These are phyloP conservation scores for Chromoteleia sp. DNA, from an alignment of 2,888 invertebrate species.

Conservation along the genomic window DNA sequence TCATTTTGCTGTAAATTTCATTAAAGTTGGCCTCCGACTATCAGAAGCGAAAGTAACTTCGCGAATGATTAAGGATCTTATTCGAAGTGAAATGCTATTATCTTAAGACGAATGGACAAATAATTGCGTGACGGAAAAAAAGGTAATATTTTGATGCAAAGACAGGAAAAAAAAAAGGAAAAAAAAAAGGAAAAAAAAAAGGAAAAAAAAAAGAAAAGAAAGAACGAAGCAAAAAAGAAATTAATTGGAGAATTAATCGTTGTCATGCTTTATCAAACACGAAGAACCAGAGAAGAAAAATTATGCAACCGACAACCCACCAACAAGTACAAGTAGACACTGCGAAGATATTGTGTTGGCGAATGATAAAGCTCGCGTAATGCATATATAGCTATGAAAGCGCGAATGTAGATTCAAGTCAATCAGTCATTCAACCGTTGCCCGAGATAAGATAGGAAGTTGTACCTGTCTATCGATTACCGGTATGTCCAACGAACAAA, in stretches of 20 bases:
- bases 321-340: slow-evolving; percentile 11
- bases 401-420: slow-evolving; percentile 65
- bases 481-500: too few species aligned
- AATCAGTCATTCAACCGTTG: slow-evolving; percentile 69
- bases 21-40: slow-evolving; percentile 30
- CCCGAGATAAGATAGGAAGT: slow-evolving; percentile 56
- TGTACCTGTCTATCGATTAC: slow-evolving; percentile 48
- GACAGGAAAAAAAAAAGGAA: neutral
- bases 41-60: slow-evolving; percentile 31
- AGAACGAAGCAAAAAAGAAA: neutral
- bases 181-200: too few species aligned
- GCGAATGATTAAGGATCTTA: slow-evolving; percentile 28
- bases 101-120: slow-evolving; percentile 20
- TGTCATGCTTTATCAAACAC: neutral
- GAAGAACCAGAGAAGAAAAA: neutral
- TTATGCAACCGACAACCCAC: neutral
- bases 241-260: neutral
- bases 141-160: neutral
- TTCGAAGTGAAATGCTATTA: slow-evolving; percentile 14
- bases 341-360: slow-evolving; percentile 14
- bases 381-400: slow-evolving; percentile 12
- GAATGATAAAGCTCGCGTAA: slow-evolving; percentile 13
- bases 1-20: slow-evolving; percentile 37
- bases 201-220: neutral
- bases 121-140: slow-evolving; percentile 1